phyloP scores from a whole-genome alignment of 2,113 vertebrate genomes.

The Bubo scandiacus region DNA sequence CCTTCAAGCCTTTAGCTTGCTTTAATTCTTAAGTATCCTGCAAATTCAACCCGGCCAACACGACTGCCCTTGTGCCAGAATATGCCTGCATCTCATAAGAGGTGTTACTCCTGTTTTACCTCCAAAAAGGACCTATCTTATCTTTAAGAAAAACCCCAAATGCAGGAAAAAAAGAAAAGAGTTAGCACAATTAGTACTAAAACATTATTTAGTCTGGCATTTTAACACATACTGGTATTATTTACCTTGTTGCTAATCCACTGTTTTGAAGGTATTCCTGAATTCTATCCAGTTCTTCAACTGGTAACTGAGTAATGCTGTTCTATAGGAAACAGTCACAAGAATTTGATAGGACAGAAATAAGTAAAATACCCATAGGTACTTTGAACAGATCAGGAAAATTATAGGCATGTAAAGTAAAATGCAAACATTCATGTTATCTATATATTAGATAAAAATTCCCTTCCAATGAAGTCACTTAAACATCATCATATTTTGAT shows the following conservation, averaged over 20 bases:
- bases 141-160: neutral
- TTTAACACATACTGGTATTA: neutral
- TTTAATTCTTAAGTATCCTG: neutral
- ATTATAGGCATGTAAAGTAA: neutral
- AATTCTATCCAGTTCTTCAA: conserved; percentile 91
- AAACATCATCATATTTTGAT: neutral
- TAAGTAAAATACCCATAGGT: neutral
- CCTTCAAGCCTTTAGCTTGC: neutral
- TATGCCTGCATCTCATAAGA: neutral
- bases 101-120: neutral
- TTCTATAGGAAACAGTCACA: conserved; percentile 76
- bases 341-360: neutral
- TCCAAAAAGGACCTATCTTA: neutral
- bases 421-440: rapidly evolving
- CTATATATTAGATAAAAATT: neutral
- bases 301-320: conserved; percentile 88
- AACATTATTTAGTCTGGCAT: neutral
- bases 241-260: conserved; percentile 90
- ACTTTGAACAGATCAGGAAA: neutral
- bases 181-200: neutral
- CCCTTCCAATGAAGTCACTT: neutral
- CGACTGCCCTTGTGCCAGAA: neutral
- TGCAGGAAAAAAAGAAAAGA: neutral
- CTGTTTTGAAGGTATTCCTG: conserved; percentile 93
- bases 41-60: neutral